Evolutionary conservation across 2,888 invertebrate genomes (phyloP).

Genomic region (Macaria liturata): DNA sequence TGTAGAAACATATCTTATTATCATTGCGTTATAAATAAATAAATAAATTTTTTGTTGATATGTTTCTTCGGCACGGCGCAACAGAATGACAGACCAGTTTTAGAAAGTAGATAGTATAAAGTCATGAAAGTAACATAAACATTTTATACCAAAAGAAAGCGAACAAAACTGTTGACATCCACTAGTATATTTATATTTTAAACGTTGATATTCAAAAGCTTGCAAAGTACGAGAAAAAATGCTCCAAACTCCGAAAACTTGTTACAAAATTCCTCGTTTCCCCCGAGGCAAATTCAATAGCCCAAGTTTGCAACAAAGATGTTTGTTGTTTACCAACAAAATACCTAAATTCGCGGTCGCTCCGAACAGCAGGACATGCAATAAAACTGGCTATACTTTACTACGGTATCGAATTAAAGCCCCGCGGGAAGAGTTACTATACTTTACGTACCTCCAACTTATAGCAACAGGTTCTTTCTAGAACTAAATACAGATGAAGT

Average conservation of each 20-base stretch:
- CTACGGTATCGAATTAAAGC: conserved; percentile 58
- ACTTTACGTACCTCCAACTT: conserved; percentile 42
- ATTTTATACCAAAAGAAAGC: too few species aligned
- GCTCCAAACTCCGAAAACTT: not conserved
- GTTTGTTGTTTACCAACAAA: conserved; percentile 31
- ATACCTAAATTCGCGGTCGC: conserved; percentile 24
- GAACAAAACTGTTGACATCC: too few species aligned
- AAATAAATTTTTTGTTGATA: too few species aligned
- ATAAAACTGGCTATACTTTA: conserved; percentile 49
- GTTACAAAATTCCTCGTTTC: conserved; percentile 3
- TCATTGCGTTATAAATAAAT: too few species aligned
- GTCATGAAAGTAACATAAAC: too few species aligned
- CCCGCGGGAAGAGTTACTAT: conserved; percentile 39
- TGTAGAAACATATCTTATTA: too few species aligned
- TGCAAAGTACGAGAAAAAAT: conserved; percentile 2
- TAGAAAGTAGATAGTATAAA: too few species aligned
- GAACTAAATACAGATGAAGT: conserved; percentile 7
- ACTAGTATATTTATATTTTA: too few species aligned
- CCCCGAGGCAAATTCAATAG: conserved; percentile 19
- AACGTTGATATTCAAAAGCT: conserved; percentile 6
- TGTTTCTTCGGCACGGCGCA: too few species aligned
- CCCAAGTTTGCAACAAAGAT: conserved; percentile 26
- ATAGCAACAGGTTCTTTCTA: conserved; percentile 70
- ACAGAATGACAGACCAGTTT: too few species aligned
- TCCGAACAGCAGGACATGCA: conserved; percentile 28